These are phyloP conservation scores for Ceratoteleas bidentatus DNA, from an alignment of 1,140 invertebrate species.

Conservation along the genomic window DNA sequence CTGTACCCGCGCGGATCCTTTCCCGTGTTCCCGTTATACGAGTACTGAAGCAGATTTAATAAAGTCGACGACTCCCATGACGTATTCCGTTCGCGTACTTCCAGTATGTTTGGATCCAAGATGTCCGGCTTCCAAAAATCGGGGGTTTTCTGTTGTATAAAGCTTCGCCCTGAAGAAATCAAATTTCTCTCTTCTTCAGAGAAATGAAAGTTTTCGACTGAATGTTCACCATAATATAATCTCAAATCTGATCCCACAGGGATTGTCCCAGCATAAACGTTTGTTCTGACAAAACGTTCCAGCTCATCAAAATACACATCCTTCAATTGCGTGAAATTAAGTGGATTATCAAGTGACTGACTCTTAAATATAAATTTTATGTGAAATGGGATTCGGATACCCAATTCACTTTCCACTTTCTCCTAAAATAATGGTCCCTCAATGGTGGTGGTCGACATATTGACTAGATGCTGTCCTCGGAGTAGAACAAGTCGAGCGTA, in stretches of 20 bases:
- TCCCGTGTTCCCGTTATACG: not conserved
- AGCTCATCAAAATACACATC: slow-evolving; percentile 9
- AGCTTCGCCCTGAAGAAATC: not conserved
- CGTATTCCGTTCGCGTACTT: not conserved
- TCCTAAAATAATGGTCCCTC: slow-evolving; percentile 13
- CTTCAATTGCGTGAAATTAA: not conserved
- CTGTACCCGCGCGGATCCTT: not conserved
- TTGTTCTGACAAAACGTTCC: slow-evolving; percentile 1
- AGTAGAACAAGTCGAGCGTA: too few relatives aligned
- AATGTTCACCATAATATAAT: too few relatives aligned
- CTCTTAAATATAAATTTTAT: slow-evolving; percentile 15
- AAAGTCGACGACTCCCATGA: not conserved
- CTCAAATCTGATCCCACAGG: slow-evolving; percentile 4
- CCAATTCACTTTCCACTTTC: slow-evolving; percentile 11
- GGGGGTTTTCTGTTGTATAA: not conserved
- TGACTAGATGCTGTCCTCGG: too few relatives aligned
- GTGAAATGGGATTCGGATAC: slow-evolving; percentile 4
- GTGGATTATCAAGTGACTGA: slow-evolving; percentile 10
- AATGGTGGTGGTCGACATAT: not conserved
- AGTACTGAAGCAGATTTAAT: not conserved
- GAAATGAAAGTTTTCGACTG: not conserved
- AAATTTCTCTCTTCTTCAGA: not conserved
- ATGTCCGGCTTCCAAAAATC: not conserved
- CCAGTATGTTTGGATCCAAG: not conserved
- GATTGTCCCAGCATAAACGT: not conserved